Percentiles rank a stretch among this genome's conserved stretches.
Conservation (phyloP, 53 echinoderm and acorn worm genomes). For the Zoroaster sp. region DNA sequence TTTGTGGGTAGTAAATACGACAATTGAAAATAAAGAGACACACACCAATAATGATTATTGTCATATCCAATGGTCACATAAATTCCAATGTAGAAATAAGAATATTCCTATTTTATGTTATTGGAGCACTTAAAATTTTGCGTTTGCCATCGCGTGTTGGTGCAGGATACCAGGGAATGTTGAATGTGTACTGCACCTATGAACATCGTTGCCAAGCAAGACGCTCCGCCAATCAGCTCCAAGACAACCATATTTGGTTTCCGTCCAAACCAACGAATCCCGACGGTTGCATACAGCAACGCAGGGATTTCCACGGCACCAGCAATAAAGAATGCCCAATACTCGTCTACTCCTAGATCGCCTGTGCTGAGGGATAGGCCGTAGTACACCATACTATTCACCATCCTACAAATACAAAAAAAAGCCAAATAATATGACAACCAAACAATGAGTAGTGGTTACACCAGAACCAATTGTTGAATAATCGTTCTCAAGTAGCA, state of each 20-base stretch:
- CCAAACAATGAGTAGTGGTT: too few species aligned
- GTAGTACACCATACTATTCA: conserved; percentile 56
- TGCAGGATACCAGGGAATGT: too few species aligned
- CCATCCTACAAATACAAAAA: conserved; percentile 11
- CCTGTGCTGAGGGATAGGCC: conserved; percentile 53
- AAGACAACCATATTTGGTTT: neutral
- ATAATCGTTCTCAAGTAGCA: too few species aligned
- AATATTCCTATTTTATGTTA: too few species aligned
- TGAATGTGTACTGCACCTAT: conserved; percentile 38
- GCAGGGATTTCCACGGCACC: conserved; percentile 60
- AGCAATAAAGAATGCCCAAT: conserved; percentile 48
- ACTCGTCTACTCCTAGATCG: conserved; percentile 49
- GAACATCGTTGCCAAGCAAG: conserved; percentile 24
- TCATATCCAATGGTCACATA: too few species aligned
- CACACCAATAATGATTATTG: too few species aligned
- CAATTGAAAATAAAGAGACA: too few species aligned
- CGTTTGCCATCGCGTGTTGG: too few species aligned
- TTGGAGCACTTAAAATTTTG: too few species aligned
- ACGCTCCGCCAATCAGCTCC: conserved; percentile 27
- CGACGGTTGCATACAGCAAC: conserved; percentile 27
- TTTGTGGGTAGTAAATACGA: too few species aligned
- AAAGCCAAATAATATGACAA: neutral
- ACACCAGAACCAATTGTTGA: too few species aligned
- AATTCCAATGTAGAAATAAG: too few species aligned
- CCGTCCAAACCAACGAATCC: conserved; percentile 36